Conservation (phyloP, 2,113 vertebrate genomes). For the Sphyrna mokarran region DNA sequence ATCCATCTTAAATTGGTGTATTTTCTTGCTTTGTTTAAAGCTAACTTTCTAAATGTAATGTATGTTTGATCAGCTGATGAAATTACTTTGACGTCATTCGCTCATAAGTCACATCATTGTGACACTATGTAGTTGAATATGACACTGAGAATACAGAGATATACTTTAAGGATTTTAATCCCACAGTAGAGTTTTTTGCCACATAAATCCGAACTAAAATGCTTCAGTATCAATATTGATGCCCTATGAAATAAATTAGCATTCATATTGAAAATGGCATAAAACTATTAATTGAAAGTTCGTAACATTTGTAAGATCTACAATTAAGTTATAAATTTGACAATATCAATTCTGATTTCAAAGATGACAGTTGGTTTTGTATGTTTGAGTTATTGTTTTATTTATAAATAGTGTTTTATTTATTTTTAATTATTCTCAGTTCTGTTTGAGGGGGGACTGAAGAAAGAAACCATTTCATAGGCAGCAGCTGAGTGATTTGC, state of each 20-base stretch:
- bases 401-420: too few relatives aligned
- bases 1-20: too few relatives aligned
- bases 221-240: not conserved
- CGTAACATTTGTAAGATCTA: not conserved
- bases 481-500: not conserved
- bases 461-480: not conserved
- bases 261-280: not conserved
- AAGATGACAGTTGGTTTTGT: not conserved
- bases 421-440: too few relatives aligned
- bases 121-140: not conserved
- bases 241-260: not conserved
- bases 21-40: too few relatives aligned
- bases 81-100: too few relatives aligned
- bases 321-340: not conserved
- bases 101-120: too few relatives aligned
- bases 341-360: not conserved
- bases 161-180: not conserved
- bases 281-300: too few relatives aligned
- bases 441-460: not conserved
- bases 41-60: too few relatives aligned
- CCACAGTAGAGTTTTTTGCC: not conserved
- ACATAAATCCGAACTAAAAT: not conserved
- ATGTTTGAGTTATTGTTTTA: too few relatives aligned
- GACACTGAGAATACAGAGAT: not conserved
- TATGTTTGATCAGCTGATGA: too few relatives aligned